phyloP scores from a whole-genome alignment of 23 tunicate genomes.

The Aplidium turbinatum region DNA sequence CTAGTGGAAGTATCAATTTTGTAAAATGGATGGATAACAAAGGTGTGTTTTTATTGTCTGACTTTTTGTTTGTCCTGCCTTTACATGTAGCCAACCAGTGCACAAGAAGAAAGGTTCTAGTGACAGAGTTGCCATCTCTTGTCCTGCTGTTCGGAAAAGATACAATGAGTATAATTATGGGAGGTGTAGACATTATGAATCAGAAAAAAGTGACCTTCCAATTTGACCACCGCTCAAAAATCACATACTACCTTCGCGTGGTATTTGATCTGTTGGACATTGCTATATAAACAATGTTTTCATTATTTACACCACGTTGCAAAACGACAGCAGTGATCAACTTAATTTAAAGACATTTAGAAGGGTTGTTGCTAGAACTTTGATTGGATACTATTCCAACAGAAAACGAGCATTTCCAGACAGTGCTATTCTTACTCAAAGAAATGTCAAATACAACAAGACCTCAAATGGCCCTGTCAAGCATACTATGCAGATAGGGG shows the following conservation, averaged over 20 bases:
- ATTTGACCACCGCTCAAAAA: slow-evolving; percentile 9
- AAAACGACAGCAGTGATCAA: background rate
- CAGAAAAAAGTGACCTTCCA: slow-evolving; percentile 9
- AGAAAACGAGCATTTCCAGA: background rate
- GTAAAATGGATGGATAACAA: slow-evolving; percentile 24
- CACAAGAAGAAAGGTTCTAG: slow-evolving; percentile 17
- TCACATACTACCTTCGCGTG: background rate
- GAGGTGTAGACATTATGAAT: background rate
- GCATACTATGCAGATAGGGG: background rate
- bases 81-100: no score
- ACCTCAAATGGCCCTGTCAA: background rate
- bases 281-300: slow-evolving; percentile 3
- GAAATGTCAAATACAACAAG: background rate
- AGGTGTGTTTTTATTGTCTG: background rate
- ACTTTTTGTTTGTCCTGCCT: background rate
- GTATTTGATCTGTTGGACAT: slow-evolving; percentile 11
- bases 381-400: background rate
- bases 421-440: background rate
- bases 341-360: background rate
- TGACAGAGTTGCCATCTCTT: background rate
- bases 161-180: slow-evolving; percentile 13
- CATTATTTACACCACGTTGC: background rate
- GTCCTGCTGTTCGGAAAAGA: slow-evolving; percentile 3
- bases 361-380: background rate
- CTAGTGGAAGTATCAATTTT: background rate